Evolutionary conservation across 92 coral and sea anemone genomes (phyloP).

Genomic region (Heteractis magnifica): DNA sequence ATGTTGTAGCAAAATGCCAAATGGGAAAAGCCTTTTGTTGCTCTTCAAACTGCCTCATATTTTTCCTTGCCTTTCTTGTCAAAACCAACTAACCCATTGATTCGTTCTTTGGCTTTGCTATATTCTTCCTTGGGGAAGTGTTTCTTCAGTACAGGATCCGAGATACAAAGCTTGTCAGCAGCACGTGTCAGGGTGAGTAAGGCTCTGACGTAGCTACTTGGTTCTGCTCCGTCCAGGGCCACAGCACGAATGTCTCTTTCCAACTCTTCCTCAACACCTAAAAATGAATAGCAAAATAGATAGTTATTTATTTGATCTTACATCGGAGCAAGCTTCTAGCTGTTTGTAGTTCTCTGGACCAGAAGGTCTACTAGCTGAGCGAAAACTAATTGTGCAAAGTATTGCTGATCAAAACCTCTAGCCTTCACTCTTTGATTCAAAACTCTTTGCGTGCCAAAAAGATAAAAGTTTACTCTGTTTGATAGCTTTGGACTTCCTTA

Average conservation of each 20-base stretch:
- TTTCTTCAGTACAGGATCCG: conserved; percentile 54
- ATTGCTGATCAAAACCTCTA: too few species aligned
- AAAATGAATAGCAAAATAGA: not conserved
- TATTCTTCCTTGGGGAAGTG: conserved; percentile 64
- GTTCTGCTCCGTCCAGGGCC: conserved; percentile 45
- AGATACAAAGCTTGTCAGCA: conserved; percentile 32
- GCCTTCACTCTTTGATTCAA: too few species aligned
- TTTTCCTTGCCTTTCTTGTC: conserved; percentile 19
- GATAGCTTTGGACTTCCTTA: too few species aligned
- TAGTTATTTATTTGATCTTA: not conserved
- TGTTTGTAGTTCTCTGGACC: too few species aligned
- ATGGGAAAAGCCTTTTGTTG: too few species aligned
- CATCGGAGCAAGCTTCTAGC: too few species aligned
- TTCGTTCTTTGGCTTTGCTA: conserved; percentile 46
- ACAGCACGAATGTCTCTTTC: conserved; percentile 58
- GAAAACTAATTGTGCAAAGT: too few species aligned
- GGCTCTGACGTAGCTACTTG: conserved; percentile 49
- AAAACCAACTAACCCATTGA: conserved; percentile 32
- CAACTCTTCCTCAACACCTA: conserved; percentile 50
- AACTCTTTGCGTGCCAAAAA: too few species aligned
- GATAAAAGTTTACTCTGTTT: too few species aligned
- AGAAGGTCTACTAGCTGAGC: too few species aligned
- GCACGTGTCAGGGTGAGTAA: conserved; percentile 49
- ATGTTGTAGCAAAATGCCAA: too few species aligned
- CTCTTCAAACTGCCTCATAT: not conserved